Conservation (phyloP, 1,140 invertebrate genomes). For the Brachionus koreanus region DNA sequence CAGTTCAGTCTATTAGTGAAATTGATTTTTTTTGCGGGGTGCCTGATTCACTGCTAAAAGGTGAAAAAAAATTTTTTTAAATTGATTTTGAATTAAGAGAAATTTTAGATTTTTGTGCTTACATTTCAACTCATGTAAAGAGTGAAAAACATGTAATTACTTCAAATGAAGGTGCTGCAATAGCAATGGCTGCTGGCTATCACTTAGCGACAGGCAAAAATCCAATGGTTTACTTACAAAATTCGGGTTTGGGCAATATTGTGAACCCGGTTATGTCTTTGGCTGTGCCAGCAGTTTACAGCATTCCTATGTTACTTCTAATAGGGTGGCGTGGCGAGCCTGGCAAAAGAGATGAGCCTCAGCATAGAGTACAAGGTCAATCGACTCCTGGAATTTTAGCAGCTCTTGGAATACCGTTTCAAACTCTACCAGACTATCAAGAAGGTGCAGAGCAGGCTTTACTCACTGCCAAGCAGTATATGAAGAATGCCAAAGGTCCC, state of each 20-base stretch:
- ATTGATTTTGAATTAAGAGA: background rate
- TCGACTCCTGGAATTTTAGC: constrained; percentile 58
- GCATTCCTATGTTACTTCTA: constrained; percentile 59
- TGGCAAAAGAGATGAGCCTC: constrained; percentile 61
- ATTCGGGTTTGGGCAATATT: constrained; percentile 60
- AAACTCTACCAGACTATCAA: constrained; percentile 58
- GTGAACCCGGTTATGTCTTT: constrained; percentile 60
- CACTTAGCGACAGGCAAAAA: constrained; percentile 59
- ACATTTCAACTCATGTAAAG: constrained; percentile 54
- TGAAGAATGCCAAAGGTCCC: constrained; percentile 56
- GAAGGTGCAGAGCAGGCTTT: constrained; percentile 57
- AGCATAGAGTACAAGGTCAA: constrained; percentile 59
- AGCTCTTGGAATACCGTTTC: constrained; percentile 59
- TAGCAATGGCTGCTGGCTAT: constrained; percentile 58
- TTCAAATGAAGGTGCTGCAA: constrained; percentile 59
- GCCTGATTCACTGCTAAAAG: constrained; percentile 61
- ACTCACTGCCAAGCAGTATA: constrained; percentile 57
- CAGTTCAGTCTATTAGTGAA: constrained; percentile 49
- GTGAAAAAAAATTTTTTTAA: constrained; percentile 48
- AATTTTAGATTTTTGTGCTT: constrained; percentile 60
- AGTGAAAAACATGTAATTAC: constrained; percentile 56
- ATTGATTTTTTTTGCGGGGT: constrained; percentile 61
- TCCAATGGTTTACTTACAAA: constrained; percentile 59
- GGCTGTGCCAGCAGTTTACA: constrained; percentile 57
- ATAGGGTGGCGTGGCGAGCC: constrained; percentile 61